Base-by-base conservation (phyloP, 2,113 vertebrate genomes). In the Lophotis ruficrista region DNA sequence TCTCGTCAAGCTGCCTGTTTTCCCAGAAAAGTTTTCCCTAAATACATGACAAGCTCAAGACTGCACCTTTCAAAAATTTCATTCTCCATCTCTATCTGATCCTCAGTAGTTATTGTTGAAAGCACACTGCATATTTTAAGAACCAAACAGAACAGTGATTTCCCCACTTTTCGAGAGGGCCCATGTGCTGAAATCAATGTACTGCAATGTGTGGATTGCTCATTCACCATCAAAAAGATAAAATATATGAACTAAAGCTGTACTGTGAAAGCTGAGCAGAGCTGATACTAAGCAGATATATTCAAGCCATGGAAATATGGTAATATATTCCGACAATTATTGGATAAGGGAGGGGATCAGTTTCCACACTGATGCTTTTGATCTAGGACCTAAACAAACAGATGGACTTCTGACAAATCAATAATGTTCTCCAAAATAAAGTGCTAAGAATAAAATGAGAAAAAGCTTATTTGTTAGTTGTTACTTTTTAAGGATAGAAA, bases 11-110 rank as follows among this genome's bases (percentile, higher is more conserved):
- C 96, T 96, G 96, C 94, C 94, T 95, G 93, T 91, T 97, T 97
- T 96, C 96, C 95, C 92, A 94, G 95, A 94, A 89, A 96, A 95
- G 93, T 95, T 96, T 96, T 96, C 95, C 95, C 89, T 93, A 97
- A 96, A 97, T 95, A 97, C 89, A 85, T 96, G 95, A 96, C 95
- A 96, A 97, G 95, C 94, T 96, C 96, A 97, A 97, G 93, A 96
- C 94, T 96, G 96, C 94, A 96, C 95, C 96, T 97, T 96, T 96
- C 96, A 97, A 96, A 97, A 96, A 94, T 95, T 94, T 96, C 94
- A 91, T 93, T 94, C 91, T 95, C 86, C 96, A 94, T 95, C 84
- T 92, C 96, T 96, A 96, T 97, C 95, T 95, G 96, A 94, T 97
- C 95, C 84, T 96, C 94, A 97, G 95, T 92, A 96, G 93, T 95